Evolutionary conservation across 2,797 vertebrate species (phyloP).

Genomic region (Halcyon smyrnensis): DNA sequence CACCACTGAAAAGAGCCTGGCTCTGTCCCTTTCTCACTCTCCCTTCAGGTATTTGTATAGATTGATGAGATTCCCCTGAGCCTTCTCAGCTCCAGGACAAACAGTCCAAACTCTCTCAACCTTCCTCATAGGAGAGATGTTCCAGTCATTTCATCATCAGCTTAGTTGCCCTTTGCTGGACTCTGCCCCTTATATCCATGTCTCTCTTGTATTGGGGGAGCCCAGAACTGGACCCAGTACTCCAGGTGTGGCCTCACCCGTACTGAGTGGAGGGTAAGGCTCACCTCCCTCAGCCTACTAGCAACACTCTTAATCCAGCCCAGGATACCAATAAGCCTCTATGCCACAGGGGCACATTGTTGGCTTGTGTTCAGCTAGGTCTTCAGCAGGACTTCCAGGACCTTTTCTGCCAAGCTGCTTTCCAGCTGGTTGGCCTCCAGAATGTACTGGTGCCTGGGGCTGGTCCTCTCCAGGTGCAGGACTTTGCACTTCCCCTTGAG

Average conservation of each 20-base stretch:
- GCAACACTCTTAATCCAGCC: background rate
- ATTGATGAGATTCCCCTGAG: background rate
- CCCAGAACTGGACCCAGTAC: too few relatives aligned
- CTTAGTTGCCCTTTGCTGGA: background rate
- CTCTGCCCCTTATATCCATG: fast-evolving
- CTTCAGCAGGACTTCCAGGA: background rate
- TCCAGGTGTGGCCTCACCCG: background rate
- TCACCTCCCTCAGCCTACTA: background rate
- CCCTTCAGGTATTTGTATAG: background rate
- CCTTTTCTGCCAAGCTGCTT: background rate
- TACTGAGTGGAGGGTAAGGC: background rate
- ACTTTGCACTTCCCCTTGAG: background rate
- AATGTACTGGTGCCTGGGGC: background rate
- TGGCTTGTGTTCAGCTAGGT: background rate
- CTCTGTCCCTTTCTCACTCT: background rate
- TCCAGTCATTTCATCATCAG: too few relatives aligned
- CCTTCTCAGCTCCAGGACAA: background rate
- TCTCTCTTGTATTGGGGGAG: background rate
- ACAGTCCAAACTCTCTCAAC: background rate
- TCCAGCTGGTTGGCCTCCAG: background rate
- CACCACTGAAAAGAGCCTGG: too few relatives aligned
- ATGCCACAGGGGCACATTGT: background rate
- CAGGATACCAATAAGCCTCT: background rate
- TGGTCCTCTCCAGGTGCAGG: background rate
- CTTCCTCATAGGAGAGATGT: background rate